These are phyloP conservation scores for Hippopotamus amphibius DNA, from an alignment of 2,113 vertebrate genomes.

Conservation along the genomic window DNA sequence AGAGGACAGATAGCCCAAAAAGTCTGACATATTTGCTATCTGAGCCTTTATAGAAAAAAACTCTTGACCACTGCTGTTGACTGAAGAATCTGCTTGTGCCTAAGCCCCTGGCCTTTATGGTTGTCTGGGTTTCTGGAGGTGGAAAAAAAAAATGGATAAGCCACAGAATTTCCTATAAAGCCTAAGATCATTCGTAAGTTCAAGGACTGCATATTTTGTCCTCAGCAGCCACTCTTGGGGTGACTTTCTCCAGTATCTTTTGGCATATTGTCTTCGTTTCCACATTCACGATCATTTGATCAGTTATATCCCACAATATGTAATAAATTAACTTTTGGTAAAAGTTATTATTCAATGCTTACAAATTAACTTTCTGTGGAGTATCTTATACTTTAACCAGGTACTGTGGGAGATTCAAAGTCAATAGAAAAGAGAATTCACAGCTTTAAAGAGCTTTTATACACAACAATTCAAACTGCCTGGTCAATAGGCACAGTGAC, in stretches of 20 bases:
- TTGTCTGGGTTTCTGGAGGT: neutral
- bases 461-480: neutral
- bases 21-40: neutral
- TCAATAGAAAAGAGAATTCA: neutral
- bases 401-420: neutral
- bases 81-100: neutral
- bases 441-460: neutral
- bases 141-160: conserved; percentile 1
- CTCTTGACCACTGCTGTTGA: neutral
- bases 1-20: neutral
- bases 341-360: neutral
- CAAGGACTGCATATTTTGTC: neutral
- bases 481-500: neutral
- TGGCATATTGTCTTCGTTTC: conserved; percentile 15
- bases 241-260: neutral
- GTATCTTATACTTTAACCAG: neutral
- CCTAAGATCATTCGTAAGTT: neutral
- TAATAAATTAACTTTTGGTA: conserved; percentile 5
- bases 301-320: neutral
- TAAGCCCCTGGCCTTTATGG: neutral
- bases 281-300: neutral
- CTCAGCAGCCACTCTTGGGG: neutral
- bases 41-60: neutral
- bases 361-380: neutral
- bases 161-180: neutral